Evolutionary conservation across 2,888 invertebrate species (phyloP).

Genomic region (Agrilus cyanescens): DNA sequence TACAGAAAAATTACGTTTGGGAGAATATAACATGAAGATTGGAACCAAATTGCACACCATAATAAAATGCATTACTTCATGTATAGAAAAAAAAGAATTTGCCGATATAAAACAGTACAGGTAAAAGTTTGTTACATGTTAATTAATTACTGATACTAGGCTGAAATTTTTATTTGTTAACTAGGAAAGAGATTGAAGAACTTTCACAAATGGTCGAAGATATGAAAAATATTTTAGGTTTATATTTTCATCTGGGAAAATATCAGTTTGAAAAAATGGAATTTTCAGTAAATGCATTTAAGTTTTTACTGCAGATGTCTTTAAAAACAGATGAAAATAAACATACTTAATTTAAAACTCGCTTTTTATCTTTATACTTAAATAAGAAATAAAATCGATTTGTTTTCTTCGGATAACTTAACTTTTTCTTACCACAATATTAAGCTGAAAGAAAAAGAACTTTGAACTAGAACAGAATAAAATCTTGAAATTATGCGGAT

Average conservation of each 20-base stretch:
- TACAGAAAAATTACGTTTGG: conserved; percentile 1
- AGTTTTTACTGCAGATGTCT: too few relatives aligned
- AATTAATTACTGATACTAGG: neutral
- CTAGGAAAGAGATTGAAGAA: conserved; percentile 24
- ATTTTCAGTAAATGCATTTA: too few relatives aligned
- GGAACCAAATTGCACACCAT: neutral
- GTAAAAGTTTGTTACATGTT: neutral
- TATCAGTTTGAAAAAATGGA: too few relatives aligned
- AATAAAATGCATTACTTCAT: neutral
- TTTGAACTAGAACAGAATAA: too few relatives aligned
- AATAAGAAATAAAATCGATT: too few relatives aligned
- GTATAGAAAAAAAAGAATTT: conserved; percentile 2
- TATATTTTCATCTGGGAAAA: conserved; percentile 22
- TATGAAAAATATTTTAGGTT: conserved; percentile 25
- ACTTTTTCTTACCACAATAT: too few relatives aligned
- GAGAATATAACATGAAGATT: neutral
- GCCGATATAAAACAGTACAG: neutral
- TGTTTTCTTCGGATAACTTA: too few relatives aligned
- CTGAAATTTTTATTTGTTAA: neutral
- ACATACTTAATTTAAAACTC: too few relatives aligned
- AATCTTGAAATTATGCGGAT: too few relatives aligned
- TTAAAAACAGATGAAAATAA: too few relatives aligned
- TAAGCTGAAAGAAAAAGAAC: too few relatives aligned
- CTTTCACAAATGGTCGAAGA: conserved; percentile 26
- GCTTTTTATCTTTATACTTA: too few relatives aligned